Percentiles rank a stretch among this genome's conserved stretches.
Evolutionary conservation across 2,797 vertebrate species (phyloP).

Genomic region (Chaunax sp.): DNA sequence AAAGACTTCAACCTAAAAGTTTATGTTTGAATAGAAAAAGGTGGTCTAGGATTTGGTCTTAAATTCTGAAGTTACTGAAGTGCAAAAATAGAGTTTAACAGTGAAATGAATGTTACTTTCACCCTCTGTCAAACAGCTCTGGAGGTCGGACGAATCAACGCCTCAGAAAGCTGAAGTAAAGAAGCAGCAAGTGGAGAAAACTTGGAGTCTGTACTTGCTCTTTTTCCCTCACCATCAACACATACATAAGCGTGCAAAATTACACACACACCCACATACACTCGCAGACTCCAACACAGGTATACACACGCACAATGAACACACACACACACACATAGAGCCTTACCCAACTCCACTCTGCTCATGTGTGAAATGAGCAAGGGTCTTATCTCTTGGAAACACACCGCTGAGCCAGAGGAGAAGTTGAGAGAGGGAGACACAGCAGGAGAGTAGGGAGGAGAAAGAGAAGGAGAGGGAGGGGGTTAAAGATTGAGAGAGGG

Average conservation of each 20-base stretch:
- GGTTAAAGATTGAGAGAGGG: constrained; percentile 45
- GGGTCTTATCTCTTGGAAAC: constrained; percentile 88
- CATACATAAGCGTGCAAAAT: constrained; percentile 55
- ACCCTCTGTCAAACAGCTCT: constrained; percentile 36
- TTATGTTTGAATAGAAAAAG: constrained; percentile 3
- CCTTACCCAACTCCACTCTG: constrained; percentile 78
- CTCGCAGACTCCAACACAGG: constrained; percentile 42
- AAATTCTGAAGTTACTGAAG: constrained; percentile 22
- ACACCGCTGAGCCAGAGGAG: constrained; percentile 87
- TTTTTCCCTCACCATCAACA: constrained; percentile 64
- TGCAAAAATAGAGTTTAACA: constrained; percentile 37
- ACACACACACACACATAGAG: constrained; percentile 45
- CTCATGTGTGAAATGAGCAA: constrained; percentile 89
- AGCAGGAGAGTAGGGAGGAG: constrained; percentile 61
- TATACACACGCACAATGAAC: constrained; percentile 36
- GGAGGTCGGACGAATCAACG: constrained; percentile 25
- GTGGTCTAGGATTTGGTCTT: constrained; percentile 3
- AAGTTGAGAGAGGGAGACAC: constrained; percentile 73
- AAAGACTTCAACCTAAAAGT: neutral
- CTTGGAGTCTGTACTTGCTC: constrained; percentile 58
- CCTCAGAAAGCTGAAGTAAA: constrained; percentile 46
- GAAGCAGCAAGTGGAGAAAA: constrained; percentile 66
- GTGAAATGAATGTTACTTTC: constrained; percentile 38
- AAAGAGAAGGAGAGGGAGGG: constrained; percentile 37
- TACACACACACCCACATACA: constrained; percentile 41